These are phyloP conservation scores for Myiozetetes cayanensis DNA, from an alignment of 2,113 vertebrate genomes.

Conservation along the genomic window DNA sequence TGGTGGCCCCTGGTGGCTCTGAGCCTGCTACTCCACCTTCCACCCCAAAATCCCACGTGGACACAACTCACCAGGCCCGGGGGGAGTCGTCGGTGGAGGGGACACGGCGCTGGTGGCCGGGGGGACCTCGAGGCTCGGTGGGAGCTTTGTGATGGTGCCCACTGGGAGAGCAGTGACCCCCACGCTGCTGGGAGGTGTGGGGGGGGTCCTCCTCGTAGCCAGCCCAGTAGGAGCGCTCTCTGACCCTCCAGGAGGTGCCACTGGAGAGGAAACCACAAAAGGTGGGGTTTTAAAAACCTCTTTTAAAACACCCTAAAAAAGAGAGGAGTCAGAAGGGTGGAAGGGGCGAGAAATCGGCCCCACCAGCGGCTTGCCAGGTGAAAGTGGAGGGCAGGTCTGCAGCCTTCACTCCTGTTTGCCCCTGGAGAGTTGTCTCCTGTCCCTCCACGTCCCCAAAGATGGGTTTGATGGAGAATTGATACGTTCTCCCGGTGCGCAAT, in stretches of 20 bases:
- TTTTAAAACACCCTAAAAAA: neutral
- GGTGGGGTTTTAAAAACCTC: neutral
- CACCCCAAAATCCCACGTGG: neutral
- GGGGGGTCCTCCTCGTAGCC: accelerated
- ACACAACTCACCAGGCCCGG: conserved; percentile 45
- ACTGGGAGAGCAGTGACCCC: neutral
- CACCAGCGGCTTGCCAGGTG: too few species aligned
- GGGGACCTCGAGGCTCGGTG: neutral
- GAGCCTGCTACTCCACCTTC: too few species aligned
- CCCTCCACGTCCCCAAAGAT: conserved; percentile 80
- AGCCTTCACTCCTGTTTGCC: conserved; percentile 74
- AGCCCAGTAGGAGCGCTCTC: accelerated
- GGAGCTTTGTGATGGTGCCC: neutral
- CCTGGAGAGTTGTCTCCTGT: conserved; percentile 71
- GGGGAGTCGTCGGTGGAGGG: accelerated
- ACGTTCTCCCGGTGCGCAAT: conserved; percentile 74
- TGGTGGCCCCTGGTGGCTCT: neutral
- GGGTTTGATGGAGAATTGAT: conserved; percentile 82
- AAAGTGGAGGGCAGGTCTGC: neutral
- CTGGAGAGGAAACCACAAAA: neutral
- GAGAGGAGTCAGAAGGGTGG: neutral
- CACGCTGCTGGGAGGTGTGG: accelerated
- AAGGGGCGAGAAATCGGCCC: neutral
- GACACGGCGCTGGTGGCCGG: accelerated
- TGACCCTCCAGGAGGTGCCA: neutral